These are phyloP conservation scores for Morinoia aosen DNA, from an alignment of 2,888 invertebrate genomes.

Conservation along the genomic window DNA sequence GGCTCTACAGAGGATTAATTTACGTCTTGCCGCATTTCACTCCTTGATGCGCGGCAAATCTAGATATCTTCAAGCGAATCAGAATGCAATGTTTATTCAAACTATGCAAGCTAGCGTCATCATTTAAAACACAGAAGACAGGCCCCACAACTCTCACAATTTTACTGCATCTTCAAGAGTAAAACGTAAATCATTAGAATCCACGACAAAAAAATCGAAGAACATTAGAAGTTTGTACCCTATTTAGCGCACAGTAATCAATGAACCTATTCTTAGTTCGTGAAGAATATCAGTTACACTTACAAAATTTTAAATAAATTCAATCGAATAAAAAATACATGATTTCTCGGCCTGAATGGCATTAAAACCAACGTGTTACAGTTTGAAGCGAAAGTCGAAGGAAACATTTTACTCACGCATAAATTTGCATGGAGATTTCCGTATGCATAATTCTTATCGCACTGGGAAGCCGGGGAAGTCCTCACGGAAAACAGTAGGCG, in stretches of 20 bases:
- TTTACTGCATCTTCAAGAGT: too few relatives aligned
- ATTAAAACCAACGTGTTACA: neutral
- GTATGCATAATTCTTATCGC: too few relatives aligned
- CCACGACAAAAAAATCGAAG: neutral
- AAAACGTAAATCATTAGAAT: neutral
- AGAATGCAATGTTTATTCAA: neutral
- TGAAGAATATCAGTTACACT: neutral
- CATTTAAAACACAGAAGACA: neutral
- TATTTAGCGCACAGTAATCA: neutral
- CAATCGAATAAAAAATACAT: neutral
- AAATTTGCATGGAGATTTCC: too few relatives aligned
- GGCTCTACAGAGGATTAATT: too few relatives aligned
- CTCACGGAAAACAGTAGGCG: neutral
- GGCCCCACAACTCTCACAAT: too few relatives aligned
- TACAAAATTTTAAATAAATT: neutral
- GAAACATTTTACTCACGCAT: too few relatives aligned
- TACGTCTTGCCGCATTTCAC: too few relatives aligned
- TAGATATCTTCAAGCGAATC: neutral
- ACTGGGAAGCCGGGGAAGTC: too few relatives aligned
- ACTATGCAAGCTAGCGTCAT: neutral
- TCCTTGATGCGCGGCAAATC: neutral
- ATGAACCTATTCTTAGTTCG: neutral
- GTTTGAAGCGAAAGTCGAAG: too few relatives aligned
- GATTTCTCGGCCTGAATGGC: neutral
- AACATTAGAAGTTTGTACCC: neutral